These are phyloP conservation scores for Trachelus iudaicus DNA, from an alignment of 2,888 invertebrate species.

Conservation along the genomic window DNA sequence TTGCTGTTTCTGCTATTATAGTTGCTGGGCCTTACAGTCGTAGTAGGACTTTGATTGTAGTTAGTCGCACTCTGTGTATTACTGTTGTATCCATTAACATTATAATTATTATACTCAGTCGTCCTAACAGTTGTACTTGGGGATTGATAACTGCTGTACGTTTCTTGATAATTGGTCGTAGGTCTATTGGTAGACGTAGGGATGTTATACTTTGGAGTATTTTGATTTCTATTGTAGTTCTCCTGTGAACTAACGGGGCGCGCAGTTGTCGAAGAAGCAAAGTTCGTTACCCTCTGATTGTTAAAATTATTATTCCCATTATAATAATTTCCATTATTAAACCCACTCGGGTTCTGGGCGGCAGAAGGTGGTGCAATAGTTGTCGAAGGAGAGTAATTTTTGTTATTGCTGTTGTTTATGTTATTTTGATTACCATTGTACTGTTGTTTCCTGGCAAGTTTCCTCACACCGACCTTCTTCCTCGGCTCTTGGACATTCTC, in stretches of 20 bases:
- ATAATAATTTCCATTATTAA: slow-evolving; percentile 30
- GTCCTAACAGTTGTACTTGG: slow-evolving; percentile 47
- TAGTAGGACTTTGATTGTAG: slow-evolving; percentile 28
- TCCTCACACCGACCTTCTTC: slow-evolving; percentile 49
- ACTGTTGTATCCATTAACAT: slow-evolving; percentile 22
- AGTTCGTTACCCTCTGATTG: slow-evolving; percentile 4
- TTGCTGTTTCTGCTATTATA: slow-evolving; percentile 42
- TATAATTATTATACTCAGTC: slow-evolving; percentile 36
- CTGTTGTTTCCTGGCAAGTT: slow-evolving; percentile 52
- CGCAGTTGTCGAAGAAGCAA: slow-evolving; percentile 11
- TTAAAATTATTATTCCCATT: slow-evolving; percentile 21
- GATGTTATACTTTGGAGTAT: slow-evolving; percentile 36
- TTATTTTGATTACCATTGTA: slow-evolving; percentile 29
- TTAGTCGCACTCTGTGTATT: slow-evolving; percentile 26
- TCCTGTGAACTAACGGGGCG: slow-evolving; percentile 13
- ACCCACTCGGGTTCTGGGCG: slow-evolving; percentile 10
- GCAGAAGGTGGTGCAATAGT: slow-evolving; percentile 34
- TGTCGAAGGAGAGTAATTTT: slow-evolving; percentile 39
- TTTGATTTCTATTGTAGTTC: slow-evolving; percentile 37
- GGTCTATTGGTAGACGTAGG: slow-evolving; percentile 48
- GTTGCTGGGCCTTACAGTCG: slow-evolving; percentile 42
- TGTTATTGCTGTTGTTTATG: slow-evolving; percentile 33
- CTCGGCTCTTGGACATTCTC: slow-evolving; percentile 63
- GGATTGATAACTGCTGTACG: slow-evolving; percentile 46
- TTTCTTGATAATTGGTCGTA: slow-evolving; percentile 47